These are phyloP conservation scores for Drosophila bocki DNA, from an alignment of 1,140 invertebrate species.

Conservation along the genomic window DNA sequence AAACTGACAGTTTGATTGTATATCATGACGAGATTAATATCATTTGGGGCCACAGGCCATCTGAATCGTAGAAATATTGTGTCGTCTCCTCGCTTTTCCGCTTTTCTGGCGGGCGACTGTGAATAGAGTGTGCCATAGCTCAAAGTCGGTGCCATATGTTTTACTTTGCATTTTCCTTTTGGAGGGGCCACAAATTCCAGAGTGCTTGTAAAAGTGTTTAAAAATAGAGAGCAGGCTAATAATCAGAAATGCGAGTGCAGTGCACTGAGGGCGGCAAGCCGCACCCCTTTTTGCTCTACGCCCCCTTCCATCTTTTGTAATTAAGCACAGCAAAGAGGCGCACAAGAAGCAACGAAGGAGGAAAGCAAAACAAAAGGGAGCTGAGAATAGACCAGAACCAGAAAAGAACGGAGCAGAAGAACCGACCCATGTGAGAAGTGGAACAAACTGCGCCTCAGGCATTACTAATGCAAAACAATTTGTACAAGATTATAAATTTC, in stretches of 20 bases:
- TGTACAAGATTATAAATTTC: slow-evolving; percentile 74
- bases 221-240: slow-evolving; percentile 70
- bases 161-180: slow-evolving; percentile 14
- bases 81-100: slow-evolving; percentile 24
- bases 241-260: slow-evolving; percentile 61
- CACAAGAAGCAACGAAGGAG: slow-evolving; percentile 1
- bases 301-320: slow-evolving; percentile 15
- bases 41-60: slow-evolving; percentile 41
- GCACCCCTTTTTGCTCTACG: slow-evolving; percentile 1
- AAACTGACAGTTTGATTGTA: slow-evolving; percentile 60
- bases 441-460: slow-evolving; percentile 65
- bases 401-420: slow-evolving; percentile 22
- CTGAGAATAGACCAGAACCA: slow-evolving; percentile 6
- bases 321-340: slow-evolving; percentile 50
- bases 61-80: slow-evolving; percentile 20
- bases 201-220: slow-evolving; percentile 70
- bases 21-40: slow-evolving; percentile 70
- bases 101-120: slow-evolving; percentile 3
- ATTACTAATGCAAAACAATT: slow-evolving; percentile 73
- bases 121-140: slow-evolving; percentile 9
- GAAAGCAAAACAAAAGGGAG: slow-evolving; percentile 24
- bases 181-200: slow-evolving; percentile 55
- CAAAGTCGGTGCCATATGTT: slow-evolving; percentile 38
- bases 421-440: slow-evolving; percentile 49
- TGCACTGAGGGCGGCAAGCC: slow-evolving; percentile 52